Conservation (phyloP, 2,797 vertebrate genomes). For the Acanthurus tractus region DNA sequence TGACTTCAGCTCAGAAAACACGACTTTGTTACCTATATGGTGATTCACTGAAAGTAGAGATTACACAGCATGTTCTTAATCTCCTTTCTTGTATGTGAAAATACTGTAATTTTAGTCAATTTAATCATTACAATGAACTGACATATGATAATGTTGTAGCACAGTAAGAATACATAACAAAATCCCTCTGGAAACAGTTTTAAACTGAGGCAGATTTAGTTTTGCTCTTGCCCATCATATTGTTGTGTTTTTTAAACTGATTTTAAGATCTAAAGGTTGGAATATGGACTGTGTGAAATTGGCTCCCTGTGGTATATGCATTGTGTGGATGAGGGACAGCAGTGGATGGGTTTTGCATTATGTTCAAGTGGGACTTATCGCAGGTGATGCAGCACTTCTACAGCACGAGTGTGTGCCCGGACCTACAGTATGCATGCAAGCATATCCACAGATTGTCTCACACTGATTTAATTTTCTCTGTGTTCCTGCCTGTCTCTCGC, state of each 20-base stretch:
- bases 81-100: no score
- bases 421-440: constrained; percentile 19
- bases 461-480: constrained; percentile 55
- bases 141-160: background rate
- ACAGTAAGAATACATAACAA: background rate
- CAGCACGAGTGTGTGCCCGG: background rate
- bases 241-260: constrained; percentile 8
- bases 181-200: background rate
- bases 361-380: constrained; percentile 33
- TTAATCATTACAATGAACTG: no score
- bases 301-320: constrained; percentile 18
- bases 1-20: background rate
- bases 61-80: no score
- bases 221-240: constrained; percentile 1
- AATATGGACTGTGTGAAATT: constrained; percentile 55
- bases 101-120: no score
- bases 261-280: constrained; percentile 42
- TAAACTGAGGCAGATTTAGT: background rate
- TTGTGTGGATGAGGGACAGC: constrained; percentile 30
- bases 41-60: no score
- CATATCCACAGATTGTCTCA: constrained; percentile 30
- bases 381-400: constrained; percentile 16
- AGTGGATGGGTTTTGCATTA: constrained; percentile 1
- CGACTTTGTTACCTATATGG: no score
- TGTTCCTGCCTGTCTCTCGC: constrained; percentile 35